These are phyloP conservation scores for Pteronura brasiliensis DNA, from an alignment of 2,113 vertebrate species.

Conservation along the genomic window DNA sequence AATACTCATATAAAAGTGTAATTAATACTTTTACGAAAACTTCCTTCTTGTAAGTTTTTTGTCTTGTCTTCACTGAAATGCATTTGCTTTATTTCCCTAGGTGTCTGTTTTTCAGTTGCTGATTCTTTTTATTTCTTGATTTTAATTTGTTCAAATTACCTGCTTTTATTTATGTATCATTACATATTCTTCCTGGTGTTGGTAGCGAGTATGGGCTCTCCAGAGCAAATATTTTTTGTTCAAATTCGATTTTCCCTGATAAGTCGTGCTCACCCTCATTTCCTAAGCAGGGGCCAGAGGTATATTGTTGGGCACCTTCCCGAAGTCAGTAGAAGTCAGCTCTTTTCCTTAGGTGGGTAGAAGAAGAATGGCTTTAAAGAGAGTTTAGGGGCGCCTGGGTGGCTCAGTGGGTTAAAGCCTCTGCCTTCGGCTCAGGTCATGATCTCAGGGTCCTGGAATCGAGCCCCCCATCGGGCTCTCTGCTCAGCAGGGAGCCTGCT, in stretches of 20 bases:
- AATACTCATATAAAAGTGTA: not conserved
- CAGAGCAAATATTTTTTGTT: not conserved
- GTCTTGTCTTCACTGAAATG: not conserved
- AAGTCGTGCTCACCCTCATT: not conserved
- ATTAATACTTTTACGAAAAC: not conserved
- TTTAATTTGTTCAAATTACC: not conserved
- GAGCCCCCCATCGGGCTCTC: too few species aligned
- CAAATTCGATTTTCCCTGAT: not conserved
- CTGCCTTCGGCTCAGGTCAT: too few species aligned
- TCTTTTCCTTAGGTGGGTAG: not conserved
- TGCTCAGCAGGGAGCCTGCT: too few species aligned
- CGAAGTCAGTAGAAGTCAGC: not conserved
- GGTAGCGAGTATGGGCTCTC: not conserved
- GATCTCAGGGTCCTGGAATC: too few species aligned
- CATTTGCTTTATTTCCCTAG: not conserved
- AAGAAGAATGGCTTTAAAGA: not conserved
- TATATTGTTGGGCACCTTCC: not conserved
- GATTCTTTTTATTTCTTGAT: not conserved
- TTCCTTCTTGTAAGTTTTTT: not conserved
- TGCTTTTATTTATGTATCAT: not conserved
- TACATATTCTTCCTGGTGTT: not conserved
- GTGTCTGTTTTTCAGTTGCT: not conserved
- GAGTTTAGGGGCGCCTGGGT: too few species aligned
- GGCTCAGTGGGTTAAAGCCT: too few species aligned
- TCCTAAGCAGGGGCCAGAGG: not conserved